phyloP scores from a whole-genome alignment of 53 echinoderm and acorn worm species.

The Mesocentrotus franciscanus region DNA sequence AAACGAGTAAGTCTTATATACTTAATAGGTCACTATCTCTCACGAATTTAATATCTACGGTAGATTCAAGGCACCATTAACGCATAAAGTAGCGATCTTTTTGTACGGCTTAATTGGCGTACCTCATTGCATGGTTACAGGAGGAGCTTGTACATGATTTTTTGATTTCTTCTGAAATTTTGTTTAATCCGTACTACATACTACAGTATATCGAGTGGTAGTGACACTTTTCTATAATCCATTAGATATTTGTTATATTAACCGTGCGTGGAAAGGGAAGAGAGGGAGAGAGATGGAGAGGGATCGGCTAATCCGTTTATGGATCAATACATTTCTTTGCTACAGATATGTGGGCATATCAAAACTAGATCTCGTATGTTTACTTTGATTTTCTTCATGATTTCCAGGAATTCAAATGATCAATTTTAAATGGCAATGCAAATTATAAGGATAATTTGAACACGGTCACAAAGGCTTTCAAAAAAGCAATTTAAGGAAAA shows the following conservation, averaged over 20 bases:
- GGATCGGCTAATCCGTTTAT: too few relatives aligned
- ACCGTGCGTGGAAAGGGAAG: neutral
- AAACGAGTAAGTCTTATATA: neutral
- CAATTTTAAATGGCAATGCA: too few relatives aligned
- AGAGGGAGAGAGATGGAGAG: neutral
- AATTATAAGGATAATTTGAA: too few relatives aligned
- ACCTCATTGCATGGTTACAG: neutral
- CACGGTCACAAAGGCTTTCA: too few relatives aligned
- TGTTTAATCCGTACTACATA: neutral
- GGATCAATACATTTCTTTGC: too few relatives aligned
- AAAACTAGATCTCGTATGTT: too few relatives aligned
- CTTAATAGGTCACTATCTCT: neutral
- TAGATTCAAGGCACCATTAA: neutral
- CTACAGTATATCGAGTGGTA: neutral
- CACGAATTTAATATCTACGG: neutral
- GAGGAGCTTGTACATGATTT: neutral
- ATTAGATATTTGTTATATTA: neutral
- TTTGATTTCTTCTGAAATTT: neutral
- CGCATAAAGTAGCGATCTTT: neutral
- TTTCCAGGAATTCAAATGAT: too few relatives aligned
- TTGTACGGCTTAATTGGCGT: neutral
- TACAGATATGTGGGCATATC: too few relatives aligned
- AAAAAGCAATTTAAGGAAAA: too few relatives aligned
- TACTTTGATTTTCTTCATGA: too few relatives aligned
- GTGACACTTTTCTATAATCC: neutral